A percentile compares a stretch with the other conserved stretches of the same genome.
Conservation (phyloP, 2,797 vertebrate genomes). For the Chlorospingus semifuscus region DNA sequence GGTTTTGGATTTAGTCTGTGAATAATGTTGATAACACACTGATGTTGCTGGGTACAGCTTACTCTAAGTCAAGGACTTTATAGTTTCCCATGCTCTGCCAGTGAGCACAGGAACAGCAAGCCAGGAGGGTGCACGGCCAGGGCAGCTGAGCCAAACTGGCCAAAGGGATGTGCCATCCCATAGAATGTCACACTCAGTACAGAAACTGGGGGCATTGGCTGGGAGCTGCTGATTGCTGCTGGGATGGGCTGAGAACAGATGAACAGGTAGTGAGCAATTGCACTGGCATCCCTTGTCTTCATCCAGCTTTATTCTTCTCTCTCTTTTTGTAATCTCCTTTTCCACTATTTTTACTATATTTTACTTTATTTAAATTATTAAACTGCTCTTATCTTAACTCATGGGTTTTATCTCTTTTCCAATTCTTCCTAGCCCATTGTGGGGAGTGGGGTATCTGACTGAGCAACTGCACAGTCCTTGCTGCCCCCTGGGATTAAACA, state of each 20-base stretch:
- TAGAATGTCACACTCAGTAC: background rate
- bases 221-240: background rate
- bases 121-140: background rate
- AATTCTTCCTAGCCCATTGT: background rate
- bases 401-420: background rate
- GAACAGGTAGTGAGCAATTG: background rate
- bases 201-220: background rate
- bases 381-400: background rate
- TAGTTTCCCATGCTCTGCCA: background rate
- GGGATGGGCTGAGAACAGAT: background rate
- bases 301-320: background rate
- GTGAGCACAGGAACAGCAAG: background rate
- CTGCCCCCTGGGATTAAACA: background rate
- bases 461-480: background rate
- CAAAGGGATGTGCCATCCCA: background rate
- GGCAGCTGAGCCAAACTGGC: background rate
- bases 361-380: background rate
- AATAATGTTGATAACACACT: background rate
- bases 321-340: background rate
- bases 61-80: background rate
- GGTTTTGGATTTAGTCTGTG: background rate
- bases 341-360: background rate
- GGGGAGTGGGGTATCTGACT: background rate
- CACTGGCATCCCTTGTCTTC: background rate
- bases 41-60: background rate